Percentiles rank a stretch among this genome's conserved stretches.
Conservation (phyloP, 2,113 vertebrate species). For the Atrichornis clamosus region DNA sequence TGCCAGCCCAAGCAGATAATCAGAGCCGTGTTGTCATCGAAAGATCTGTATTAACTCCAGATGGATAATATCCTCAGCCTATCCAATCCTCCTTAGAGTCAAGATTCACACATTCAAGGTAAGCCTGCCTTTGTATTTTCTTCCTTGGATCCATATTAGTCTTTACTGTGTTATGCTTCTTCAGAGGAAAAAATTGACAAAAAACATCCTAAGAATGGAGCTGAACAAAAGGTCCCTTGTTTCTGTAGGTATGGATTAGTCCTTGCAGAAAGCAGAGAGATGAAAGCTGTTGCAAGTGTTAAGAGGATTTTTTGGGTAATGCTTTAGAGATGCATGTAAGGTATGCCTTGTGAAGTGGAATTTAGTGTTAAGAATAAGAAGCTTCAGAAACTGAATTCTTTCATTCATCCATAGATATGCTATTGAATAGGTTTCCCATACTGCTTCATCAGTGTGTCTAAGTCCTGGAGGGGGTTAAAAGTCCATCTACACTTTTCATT, state of each 20-base stretch:
- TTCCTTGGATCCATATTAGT: background rate
- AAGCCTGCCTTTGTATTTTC: slow-evolving; percentile 10
- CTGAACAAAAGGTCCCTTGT: slow-evolving; percentile 45
- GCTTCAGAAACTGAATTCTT: slow-evolving; percentile 1
- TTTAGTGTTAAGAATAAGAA: slow-evolving; percentile 32
- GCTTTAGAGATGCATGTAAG: background rate
- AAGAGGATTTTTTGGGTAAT: slow-evolving; percentile 45
- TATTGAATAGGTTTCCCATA: background rate
- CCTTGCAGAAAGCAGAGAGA: slow-evolving; percentile 7
- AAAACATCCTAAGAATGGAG: background rate
- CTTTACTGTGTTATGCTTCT: background rate
- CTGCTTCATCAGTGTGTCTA: background rate
- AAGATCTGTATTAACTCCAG: background rate
- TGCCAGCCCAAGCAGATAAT: background rate
- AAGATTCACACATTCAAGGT: background rate
- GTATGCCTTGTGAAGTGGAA: background rate
- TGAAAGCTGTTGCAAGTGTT: slow-evolving; percentile 27
- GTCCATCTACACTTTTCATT: background rate
- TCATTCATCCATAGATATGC: background rate
- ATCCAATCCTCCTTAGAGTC: background rate
- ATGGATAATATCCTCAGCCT: background rate
- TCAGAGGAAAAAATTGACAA: background rate
- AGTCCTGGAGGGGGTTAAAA: background rate
- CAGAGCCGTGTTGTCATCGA: background rate
- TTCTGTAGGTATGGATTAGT: slow-evolving; percentile 48